These are phyloP conservation scores for Drosophila murphyi DNA, from an alignment of 1,140 invertebrate genomes.

Conservation along the genomic window DNA sequence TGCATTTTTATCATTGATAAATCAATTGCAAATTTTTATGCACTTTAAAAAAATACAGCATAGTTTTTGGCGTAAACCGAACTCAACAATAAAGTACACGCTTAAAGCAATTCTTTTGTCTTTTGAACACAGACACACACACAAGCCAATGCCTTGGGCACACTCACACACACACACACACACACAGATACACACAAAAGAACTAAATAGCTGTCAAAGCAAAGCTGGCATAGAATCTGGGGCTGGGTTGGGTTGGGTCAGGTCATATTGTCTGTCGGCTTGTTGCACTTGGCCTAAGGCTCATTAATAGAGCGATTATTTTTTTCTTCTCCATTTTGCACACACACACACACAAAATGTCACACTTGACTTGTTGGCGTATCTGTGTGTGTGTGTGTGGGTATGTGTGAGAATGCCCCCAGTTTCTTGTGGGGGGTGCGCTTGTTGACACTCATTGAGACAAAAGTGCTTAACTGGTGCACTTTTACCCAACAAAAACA, in stretches of 20 bases:
- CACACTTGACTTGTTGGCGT: slow-evolving; percentile 22
- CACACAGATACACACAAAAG: slow-evolving; percentile 23
- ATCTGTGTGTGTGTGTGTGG: slow-evolving; percentile 14
- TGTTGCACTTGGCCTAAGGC: slow-evolving; percentile 81
- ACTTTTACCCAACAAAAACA: slow-evolving; percentile 58
- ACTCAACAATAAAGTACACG: background rate
- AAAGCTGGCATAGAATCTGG: slow-evolving; percentile 20
- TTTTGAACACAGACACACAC: slow-evolving; percentile 6
- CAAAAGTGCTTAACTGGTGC: slow-evolving; percentile 82
- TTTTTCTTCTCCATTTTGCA: slow-evolving; percentile 49
- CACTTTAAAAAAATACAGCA: too few species aligned
- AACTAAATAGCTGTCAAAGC: slow-evolving; percentile 40
- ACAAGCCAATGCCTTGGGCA: background rate
- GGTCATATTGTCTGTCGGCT: slow-evolving; percentile 79
- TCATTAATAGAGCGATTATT: slow-evolving; percentile 82
- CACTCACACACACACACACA: background rate
- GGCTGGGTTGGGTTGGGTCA: slow-evolving; percentile 56
- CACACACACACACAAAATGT: slow-evolving; percentile 34
- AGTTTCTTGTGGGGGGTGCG: slow-evolving; percentile 30
- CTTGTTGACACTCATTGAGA: slow-evolving; percentile 82
- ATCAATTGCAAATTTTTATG: slow-evolving; percentile 14
- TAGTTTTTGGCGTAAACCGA: background rate
- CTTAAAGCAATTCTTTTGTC: background rate
- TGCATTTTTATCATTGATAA: slow-evolving; percentile 33
- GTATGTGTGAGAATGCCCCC: slow-evolving; percentile 24